Evolutionary conservation across 2,888 invertebrate species (phyloP), one percentile per base, ranked within the genome.

Genomic region (Germaria angustata): DNA sequence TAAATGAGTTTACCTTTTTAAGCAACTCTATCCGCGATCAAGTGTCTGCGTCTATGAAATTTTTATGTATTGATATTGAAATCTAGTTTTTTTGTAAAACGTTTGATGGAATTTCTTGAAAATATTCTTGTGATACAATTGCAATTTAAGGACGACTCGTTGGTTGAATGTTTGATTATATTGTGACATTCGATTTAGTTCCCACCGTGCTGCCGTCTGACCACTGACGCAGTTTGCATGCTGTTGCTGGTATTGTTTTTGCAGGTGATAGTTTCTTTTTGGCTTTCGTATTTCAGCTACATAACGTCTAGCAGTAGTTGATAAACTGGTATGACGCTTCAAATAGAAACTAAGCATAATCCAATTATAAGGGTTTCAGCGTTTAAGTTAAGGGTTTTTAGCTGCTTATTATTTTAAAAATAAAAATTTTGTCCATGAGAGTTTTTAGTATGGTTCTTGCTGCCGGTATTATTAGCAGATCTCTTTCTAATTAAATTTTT

Each of bases 281-380:
- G 28, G 72, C 28, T 68, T 49, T 28, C 28, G 32, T 44, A 28
- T 17, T 34, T 69, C 51, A 77, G 84, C 85, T 86, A 89, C 87
- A 89, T 88, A 85, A 86, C 86, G 84, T 84, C 80, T 86, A 72
- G 41, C 20, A 65, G 44, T 44, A 68, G 17, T 77, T 84, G 68
- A 73, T 34, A 72, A 39, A 34, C 28, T 63, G 28, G 15, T 69
- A 17, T 75, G 59, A 76, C 73, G 78, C 82, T 55, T 86, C 84
- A 85, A 86, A 86, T 87, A 85, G 84, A 85, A 85, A 87, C 86
- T 86, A 86, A 89, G 89, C 89, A 89, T 89, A 89, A 89, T 89
- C 89, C 86, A 88, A 87, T 84, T 86, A 86, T 88, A 72, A 34
- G 11, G 17, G 24, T 49, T 53, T 32, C 17, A 9, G 53, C 2